Base-by-base conservation (phyloP, 2,888 invertebrate genomes). In the Helobdella robusta region DNA sequence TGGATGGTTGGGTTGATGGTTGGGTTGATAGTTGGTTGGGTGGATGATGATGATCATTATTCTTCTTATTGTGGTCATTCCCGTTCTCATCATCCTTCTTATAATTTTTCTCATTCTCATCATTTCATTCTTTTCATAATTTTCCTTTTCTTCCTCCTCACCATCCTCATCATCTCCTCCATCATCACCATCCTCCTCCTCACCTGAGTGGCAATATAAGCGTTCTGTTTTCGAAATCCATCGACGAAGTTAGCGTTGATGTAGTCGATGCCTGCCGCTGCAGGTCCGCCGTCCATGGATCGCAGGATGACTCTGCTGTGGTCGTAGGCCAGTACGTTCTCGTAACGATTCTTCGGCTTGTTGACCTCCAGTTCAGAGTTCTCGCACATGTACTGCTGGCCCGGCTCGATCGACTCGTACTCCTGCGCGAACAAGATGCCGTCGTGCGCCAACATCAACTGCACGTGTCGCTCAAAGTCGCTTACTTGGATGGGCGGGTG, bases 351-450 rank as follows among this genome's bases (percentile, higher is more conserved):
- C 60, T 65, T 65, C 11, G 60, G 46, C n/a, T 56, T 23, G 40
- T 65, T 65, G 15, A 52, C 87, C 78, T 97, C 97, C 85, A 92
- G 86, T 78, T 91, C 94, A 0, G 95, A 95, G 80, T 95, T 91
- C 79, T 98, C 97, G 98, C 98, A 98, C 0, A 97, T 97, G 79
- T 98, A 98, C 79, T 97, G 95, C 76, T 98, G 97, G 0, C 97
- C 97, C 1, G 97, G 95, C 79, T 98, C 98, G 71, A 98, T 98
- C 73, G 93, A 93, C 79, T 84, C 94, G 78, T 95, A 95, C 79
- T 97, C 97, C 81, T 95, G 93, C 23, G 93, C 93, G 82, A 98
- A 97, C 80, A 93, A 91, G 60, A 89, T 84, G 83, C 95, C 95
- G 82, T 97, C 95, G 76, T 91, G 92, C 50, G 89, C 84, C 83